These are phyloP conservation scores for Emberiza fucata DNA, from an alignment of 2,113 vertebrate species.

Conservation along the genomic window DNA sequence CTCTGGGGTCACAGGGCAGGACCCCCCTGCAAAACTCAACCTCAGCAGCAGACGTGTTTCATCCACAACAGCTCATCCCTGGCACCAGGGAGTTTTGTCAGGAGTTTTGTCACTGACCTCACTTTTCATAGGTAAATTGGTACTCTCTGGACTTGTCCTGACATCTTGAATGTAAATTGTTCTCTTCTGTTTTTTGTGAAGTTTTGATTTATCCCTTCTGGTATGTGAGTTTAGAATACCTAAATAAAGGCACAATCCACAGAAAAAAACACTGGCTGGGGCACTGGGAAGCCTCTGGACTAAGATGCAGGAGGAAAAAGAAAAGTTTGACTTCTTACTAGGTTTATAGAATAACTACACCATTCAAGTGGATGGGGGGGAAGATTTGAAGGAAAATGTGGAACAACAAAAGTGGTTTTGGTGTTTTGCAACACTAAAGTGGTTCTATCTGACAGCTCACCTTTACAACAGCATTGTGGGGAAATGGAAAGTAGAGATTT, in stretches of 20 bases:
- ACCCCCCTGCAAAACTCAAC: neutral
- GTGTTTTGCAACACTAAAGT: neutral
- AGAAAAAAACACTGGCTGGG: neutral
- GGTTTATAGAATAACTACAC: neutral
- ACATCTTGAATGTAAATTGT: neutral
- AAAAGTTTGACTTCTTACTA: neutral
- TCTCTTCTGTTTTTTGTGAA: neutral
- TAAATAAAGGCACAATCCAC: neutral
- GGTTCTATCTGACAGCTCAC: neutral
- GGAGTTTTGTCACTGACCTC: neutral
- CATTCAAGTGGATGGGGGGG: fast-evolving
- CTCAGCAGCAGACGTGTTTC: neutral
- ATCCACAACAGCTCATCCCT: neutral
- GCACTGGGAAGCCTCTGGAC: neutral
- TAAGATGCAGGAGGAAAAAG: neutral
- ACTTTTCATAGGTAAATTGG: neutral
- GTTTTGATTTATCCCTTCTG: neutral
- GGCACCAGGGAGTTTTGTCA: neutral
- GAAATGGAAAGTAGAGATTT: neutral
- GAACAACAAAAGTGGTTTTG: neutral
- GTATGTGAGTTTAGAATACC: neutral
- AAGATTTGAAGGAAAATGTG: neutral
- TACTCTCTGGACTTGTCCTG: neutral
- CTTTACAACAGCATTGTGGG: neutral
- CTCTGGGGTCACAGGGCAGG: neutral